phyloP scores from a whole-genome alignment of 2,888 invertebrate species.

The Stegophylla sp. region DNA sequence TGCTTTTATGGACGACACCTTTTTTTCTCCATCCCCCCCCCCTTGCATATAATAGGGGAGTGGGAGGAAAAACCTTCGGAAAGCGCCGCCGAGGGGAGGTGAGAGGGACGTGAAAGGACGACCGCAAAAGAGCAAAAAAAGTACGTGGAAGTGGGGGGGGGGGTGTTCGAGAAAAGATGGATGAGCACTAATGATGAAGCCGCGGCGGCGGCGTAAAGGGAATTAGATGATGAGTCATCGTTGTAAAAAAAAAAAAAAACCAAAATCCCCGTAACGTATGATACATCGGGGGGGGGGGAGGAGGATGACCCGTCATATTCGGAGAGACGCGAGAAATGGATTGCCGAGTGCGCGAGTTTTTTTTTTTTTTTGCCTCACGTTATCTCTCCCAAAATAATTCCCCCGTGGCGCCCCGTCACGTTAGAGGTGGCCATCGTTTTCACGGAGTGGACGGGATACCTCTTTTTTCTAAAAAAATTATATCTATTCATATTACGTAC shows the following conservation, averaged over 20 bases:
- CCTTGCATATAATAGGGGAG: background rate
- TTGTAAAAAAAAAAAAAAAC: conserved; percentile 43
- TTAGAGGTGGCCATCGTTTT: background rate
- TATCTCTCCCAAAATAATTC: background rate
- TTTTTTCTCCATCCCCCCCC: background rate
- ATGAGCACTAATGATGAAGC: conserved; percentile 54
- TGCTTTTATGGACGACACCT: background rate
- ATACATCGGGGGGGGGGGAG: background rate
- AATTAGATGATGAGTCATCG: conserved; percentile 53
- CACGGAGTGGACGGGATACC: background rate
- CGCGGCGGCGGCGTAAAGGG: conserved; percentile 30
- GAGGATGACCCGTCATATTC: conserved; percentile 39
- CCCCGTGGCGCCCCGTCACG: background rate
- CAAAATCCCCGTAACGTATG: background rate
- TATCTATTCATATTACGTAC: no score
- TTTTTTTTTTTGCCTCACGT: background rate
- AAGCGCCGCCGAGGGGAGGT: background rate
- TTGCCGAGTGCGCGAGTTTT: conserved; percentile 8
- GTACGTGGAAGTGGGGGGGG: background rate
- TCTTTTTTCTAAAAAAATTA: background rate
- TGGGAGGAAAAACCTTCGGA: no score
- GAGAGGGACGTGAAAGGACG: background rate
- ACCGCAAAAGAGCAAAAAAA: conserved; percentile 19
- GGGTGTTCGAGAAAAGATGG: conserved; percentile 47
- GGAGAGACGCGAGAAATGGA: conserved; percentile 2